These are phyloP conservation scores for Xyrichtys novacula DNA, from an alignment of 2,797 vertebrate species.

Conservation along the genomic window DNA sequence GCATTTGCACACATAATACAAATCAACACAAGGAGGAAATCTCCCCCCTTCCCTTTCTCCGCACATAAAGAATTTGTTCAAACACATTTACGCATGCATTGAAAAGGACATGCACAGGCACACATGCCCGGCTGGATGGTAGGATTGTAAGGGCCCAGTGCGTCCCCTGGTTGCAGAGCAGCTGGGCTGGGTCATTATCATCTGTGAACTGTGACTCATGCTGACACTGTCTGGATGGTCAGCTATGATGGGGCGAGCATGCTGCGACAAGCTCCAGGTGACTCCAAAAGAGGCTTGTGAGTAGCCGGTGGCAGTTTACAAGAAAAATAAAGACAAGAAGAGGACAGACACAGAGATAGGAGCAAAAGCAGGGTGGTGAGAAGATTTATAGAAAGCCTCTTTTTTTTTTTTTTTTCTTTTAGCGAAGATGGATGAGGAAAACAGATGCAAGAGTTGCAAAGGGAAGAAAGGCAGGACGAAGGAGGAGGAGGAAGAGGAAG, in stretches of 20 bases:
- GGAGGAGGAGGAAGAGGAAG: slow-evolving; percentile 15
- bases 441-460: slow-evolving; percentile 48
- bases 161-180: slow-evolving; percentile 59
- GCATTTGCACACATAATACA: slow-evolving; percentile 40
- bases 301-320: slow-evolving; percentile 17
- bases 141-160: slow-evolving; percentile 35
- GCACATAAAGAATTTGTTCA: slow-evolving; percentile 20
- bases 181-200: slow-evolving; percentile 70
- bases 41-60: not conserved
- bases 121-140: slow-evolving; percentile 18
- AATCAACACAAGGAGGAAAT: slow-evolving; percentile 41
- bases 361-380: slow-evolving; percentile 22
- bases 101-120: slow-evolving; percentile 45
- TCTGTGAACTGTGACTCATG: slow-evolving; percentile 68
- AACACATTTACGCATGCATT: slow-evolving; percentile 39
- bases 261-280: slow-evolving; percentile 71
- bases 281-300: slow-evolving; percentile 34
- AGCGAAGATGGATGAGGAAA: slow-evolving; percentile 36
- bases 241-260: slow-evolving; percentile 64
- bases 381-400: slow-evolving; percentile 30
- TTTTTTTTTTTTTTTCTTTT: slow-evolving; percentile 5
- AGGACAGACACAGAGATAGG: slow-evolving; percentile 15
- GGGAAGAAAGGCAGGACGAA: slow-evolving; percentile 40
- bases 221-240: slow-evolving; percentile 70
- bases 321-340: slow-evolving; percentile 31